These are phyloP conservation scores for Brachymystax lenok DNA, from an alignment of 2,797 vertebrate species.

Conservation along the genomic window DNA sequence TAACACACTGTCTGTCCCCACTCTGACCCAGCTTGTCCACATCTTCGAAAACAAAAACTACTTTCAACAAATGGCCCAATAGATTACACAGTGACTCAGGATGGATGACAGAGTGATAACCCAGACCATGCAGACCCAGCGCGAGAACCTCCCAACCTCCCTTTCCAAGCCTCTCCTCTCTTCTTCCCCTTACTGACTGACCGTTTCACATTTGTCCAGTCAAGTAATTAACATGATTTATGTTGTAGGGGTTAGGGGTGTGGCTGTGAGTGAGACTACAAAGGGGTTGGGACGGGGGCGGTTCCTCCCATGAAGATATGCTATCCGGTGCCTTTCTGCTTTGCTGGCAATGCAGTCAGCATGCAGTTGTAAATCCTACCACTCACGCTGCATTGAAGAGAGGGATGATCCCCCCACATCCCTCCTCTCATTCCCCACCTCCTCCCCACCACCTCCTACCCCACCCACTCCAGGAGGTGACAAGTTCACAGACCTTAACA, in stretches of 20 bases:
- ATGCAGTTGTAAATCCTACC: conserved; percentile 83
- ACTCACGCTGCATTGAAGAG: conserved; percentile 78
- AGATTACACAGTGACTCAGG: conserved; percentile 78
- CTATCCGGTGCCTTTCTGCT: conserved; percentile 85
- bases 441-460: conserved; percentile 37
- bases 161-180: conserved; percentile 54
- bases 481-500: conserved; percentile 79
- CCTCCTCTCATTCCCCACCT: conserved; percentile 11
- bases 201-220: conserved; percentile 82
- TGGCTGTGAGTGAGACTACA: conserved; percentile 80
- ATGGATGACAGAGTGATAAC: conserved; percentile 70
- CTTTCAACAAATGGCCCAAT: conserved; percentile 69
- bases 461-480: conserved; percentile 69
- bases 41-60: conserved; percentile 55
- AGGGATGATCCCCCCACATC: conserved; percentile 24
- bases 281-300: conserved; percentile 64
- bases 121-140: conserved; percentile 67
- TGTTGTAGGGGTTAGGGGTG: conserved; percentile 66
- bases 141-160: conserved; percentile 74
- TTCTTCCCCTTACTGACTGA: conserved; percentile 43
- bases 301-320: conserved; percentile 80
- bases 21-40: conserved; percentile 56
- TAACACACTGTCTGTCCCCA: conserved; percentile 46
- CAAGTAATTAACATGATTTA: conserved; percentile 88
- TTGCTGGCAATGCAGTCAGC: conserved; percentile 72